Evolutionary conservation across 2,888 invertebrate species (phyloP), one percentile per base, ranked within the genome.

Genomic region (Germaria angustata): DNA sequence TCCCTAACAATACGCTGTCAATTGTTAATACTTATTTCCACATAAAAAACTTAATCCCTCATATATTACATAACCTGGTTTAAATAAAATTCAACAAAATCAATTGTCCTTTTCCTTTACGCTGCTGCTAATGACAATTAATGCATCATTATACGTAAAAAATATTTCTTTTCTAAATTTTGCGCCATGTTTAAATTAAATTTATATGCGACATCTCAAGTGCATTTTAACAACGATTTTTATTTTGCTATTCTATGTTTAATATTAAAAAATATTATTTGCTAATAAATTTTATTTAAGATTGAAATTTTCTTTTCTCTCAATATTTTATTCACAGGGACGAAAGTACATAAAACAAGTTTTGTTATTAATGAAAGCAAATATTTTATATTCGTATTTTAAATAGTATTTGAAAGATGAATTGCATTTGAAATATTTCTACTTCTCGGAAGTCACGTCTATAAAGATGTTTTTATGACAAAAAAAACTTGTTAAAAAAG

Each of bases 201-300:
- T 51, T 53, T 77, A 69, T 77, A 28, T 53, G 61, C 24, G 79
- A 73, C 79, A 80, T 36, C 28, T 80, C 66, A 80, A 80, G 79
- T 73, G 66, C 41, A 44, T 72, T 65, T 79, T 34, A 49, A 49
- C 17, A 59, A 66, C 49, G 32, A 51, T 57, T 65, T 65, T 65
- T n/a, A 24, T 61, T 69, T 51, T 69, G 36, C 51, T 57, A 22
- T 49, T 53, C 32, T 22, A 51, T 53, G n/a, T n/a, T n/a, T n/a
- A n/a, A n/a, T 49, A n/a, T n/a, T 53, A 53, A n/a, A 39, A 20
- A 59, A 61, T 59, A 46, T 20, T 41, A 55, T 55, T 72, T 51
- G 28, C 28, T 55, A 17, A 34, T 22, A 51, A 75, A 46, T 75
- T 44, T 59, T 49, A 0, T 13, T 3, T 20, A 57, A 7, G n/a